Evolutionary conservation across 64 coral and sea anemone species (phyloP).

Genomic region (Montipora foliosa): DNA sequence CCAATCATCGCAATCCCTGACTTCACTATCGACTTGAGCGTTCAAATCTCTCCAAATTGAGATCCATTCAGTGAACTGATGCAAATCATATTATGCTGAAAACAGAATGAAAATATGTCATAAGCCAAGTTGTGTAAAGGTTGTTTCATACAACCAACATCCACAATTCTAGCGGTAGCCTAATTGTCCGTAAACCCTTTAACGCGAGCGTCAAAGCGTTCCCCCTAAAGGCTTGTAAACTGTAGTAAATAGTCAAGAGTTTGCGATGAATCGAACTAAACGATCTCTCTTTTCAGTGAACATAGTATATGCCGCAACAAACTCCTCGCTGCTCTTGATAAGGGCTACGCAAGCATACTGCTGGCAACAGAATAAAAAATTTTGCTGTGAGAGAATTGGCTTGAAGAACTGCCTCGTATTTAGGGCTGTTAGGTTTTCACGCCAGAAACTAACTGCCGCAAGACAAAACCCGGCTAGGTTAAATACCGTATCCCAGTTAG

Average conservation of each 20-base stretch:
- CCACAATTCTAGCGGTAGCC: slow-evolving; percentile 23
- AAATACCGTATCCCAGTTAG: slow-evolving; percentile 29
- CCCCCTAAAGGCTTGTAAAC: slow-evolving; percentile 51
- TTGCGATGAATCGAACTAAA: slow-evolving; percentile 34
- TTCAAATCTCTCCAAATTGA: not conserved
- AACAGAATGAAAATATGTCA: not conserved
- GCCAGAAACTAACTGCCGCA: not conserved
- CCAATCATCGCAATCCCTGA: slow-evolving; percentile 45
- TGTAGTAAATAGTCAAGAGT: slow-evolving; percentile 36
- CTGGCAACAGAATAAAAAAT: slow-evolving; percentile 56
- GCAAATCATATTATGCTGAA: slow-evolving; percentile 22
- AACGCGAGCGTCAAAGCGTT: not conserved
- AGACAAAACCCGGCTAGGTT: slow-evolving; percentile 35
- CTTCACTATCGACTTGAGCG: not conserved
- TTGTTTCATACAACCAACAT: not conserved
- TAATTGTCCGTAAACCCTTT: slow-evolving; percentile 26
- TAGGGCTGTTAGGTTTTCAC: too few relatives aligned
- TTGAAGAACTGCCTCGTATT: not conserved
- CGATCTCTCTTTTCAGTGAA: slow-evolving; percentile 46
- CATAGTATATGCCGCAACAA: not conserved
- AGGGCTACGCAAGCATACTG: slow-evolving; percentile 22
- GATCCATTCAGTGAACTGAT: not conserved
- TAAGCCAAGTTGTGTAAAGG: slow-evolving; percentile 22
- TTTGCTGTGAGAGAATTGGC: not conserved
- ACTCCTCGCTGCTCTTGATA: not conserved